A percentile compares a stretch with the other conserved stretches of the same genome.
Evolutionary conservation across 2,113 vertebrate genomes (phyloP).

Genomic region (Dasyprocta punctata): DNA sequence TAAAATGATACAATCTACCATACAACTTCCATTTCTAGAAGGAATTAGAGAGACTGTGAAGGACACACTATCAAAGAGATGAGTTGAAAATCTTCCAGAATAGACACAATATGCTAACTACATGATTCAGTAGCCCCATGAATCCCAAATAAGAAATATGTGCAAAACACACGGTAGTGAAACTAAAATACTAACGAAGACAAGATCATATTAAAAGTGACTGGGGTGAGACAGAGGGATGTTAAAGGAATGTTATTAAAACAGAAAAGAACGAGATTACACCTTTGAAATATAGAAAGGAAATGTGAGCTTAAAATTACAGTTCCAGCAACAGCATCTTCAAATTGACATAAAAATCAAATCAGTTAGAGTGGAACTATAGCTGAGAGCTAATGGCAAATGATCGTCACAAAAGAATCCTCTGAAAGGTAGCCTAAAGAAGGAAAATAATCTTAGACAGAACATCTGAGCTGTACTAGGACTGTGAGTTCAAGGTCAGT

Average conservation of each 20-base stretch:
- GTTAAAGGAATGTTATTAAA: not conserved
- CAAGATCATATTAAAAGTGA: not conserved
- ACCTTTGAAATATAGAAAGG: constrained; percentile 10
- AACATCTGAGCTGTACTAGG: not conserved
- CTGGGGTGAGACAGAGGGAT: not conserved
- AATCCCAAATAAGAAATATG: not conserved
- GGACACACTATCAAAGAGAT: not conserved
- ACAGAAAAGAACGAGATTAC: not conserved
- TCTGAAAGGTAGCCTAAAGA: not conserved
- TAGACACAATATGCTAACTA: not conserved
- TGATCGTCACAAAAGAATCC: not conserved
- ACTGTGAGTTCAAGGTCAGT: not conserved
- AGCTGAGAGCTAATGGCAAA: not conserved
- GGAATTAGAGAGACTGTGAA: not conserved
- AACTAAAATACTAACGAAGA: constrained; percentile 38
- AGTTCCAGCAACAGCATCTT: not conserved
- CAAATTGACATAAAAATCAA: constrained; percentile 9
- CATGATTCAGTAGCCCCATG: not conserved
- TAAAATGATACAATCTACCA: not conserved
- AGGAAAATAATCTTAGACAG: not conserved
- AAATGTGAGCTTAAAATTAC: not conserved
- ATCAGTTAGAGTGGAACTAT: not conserved
- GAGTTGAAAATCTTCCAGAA: not conserved
- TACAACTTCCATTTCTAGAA: not conserved
- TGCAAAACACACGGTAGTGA: not conserved